Base-by-base conservation (phyloP, 2,888 invertebrate species). In the Lithophane socia region DNA sequence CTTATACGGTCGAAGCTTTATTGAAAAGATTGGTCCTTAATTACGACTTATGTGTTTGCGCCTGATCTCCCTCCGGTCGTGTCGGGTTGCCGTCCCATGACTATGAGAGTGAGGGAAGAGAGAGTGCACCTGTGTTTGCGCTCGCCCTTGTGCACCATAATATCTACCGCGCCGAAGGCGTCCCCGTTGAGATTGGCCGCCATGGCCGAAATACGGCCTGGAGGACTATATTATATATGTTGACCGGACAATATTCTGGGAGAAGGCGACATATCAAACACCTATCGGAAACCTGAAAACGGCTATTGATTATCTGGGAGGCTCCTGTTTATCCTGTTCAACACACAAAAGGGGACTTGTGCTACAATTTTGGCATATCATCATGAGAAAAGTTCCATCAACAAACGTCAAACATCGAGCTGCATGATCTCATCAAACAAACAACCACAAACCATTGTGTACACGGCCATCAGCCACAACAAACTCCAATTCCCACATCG, bases 401-500 rank as follows among this genome's bases (percentile, higher is more conserved):
- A 0, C 12, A 78, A 56, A 18, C 42, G 7, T 54, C 54, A 61
- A 67, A 44, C 29, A 5, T 16, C 69, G 7, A 24, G 4, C 12
- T 47, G 9, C 5, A 63, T n/a, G 42, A 73, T 56, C 13, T 63
- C 18, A 80, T 21, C 18, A 24, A 49, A 13, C 37, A 18, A 24
- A 3, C 24, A 29, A 63, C 61, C 75, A 63, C 76, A 56, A 63
- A 18, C 67, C 56, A 79, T 44, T 75, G 54, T 77, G 44, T 58
- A 24, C 60, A 69, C 54, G 42, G 18, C 49, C 44, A 76, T 79
- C 68, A 63, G 58, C 42, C 29, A 73, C 29, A 52, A 24, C 42
- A 54, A 58, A 16, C 49, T 52, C 16, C 18, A 18, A 47, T 75
- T 84, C 80, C 56, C 76, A 84, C 83, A 61, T 75, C 54, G 60